These are phyloP conservation scores for Elymnias hypermnestra DNA, from an alignment of 1,140 invertebrate species.

Conservation along the genomic window DNA sequence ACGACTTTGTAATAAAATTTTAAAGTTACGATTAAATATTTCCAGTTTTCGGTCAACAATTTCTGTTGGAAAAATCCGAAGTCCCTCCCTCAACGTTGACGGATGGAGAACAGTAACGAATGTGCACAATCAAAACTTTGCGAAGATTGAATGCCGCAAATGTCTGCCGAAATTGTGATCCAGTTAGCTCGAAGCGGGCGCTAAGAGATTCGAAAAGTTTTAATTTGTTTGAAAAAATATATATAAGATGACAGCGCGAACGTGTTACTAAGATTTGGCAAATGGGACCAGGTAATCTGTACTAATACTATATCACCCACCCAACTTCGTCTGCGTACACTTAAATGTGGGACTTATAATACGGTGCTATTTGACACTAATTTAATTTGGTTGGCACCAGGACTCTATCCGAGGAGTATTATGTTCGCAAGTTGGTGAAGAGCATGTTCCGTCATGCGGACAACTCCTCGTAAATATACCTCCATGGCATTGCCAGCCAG, in stretches of 20 bases:
- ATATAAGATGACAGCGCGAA: background rate
- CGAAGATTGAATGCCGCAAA: slow-evolving; percentile 55
- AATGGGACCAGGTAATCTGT: too few species aligned
- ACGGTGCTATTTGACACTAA: too few species aligned
- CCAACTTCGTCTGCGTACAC: too few species aligned
- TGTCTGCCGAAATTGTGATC: slow-evolving; percentile 45
- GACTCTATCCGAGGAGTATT: too few species aligned
- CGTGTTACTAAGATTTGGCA: background rate
- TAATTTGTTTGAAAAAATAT: slow-evolving; percentile 21
- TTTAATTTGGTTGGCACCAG: too few species aligned
- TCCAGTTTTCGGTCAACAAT: background rate
- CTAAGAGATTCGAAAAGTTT: slow-evolving; percentile 20
- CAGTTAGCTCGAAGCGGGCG: slow-evolving; percentile 27
- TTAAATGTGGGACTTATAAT: too few species aligned
- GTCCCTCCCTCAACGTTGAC: slow-evolving; percentile 29
- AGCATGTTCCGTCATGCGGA: too few species aligned
- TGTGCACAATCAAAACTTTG: slow-evolving; percentile 58
- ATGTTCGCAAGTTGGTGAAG: too few species aligned
- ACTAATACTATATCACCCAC: too few species aligned
- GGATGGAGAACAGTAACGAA: slow-evolving; percentile 44
- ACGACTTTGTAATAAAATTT: too few species aligned
- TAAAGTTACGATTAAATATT: background rate
- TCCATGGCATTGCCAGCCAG: too few species aligned
- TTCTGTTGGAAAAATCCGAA: background rate
- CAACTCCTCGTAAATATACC: too few species aligned